phyloP scores from a whole-genome alignment of 1,140 invertebrate genomes.

The Drosophila burlai region DNA sequence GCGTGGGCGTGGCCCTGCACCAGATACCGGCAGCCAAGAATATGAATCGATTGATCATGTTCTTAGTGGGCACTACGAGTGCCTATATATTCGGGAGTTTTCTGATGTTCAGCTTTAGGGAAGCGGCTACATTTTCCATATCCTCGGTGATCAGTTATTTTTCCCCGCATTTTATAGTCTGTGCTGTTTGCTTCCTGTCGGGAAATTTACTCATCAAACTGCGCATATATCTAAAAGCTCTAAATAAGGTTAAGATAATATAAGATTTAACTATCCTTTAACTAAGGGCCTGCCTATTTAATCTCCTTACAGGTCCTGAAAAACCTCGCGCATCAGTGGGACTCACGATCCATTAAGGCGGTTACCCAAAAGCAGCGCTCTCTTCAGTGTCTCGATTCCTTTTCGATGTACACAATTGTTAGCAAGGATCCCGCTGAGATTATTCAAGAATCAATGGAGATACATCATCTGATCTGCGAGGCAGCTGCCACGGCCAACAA shows the following conservation, averaged over 20 bases:
- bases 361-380: constrained; percentile 73
- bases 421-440: constrained; percentile 80
- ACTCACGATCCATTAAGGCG: constrained; percentile 61
- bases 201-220: constrained; percentile 57
- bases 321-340: constrained; percentile 79
- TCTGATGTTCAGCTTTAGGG: constrained; percentile 4
- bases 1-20: constrained; percentile 56
- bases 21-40: constrained; percentile 37
- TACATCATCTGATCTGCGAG: constrained; percentile 83
- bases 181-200: constrained; percentile 42
- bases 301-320: constrained; percentile 65
- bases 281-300: background rate
- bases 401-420: constrained; percentile 83
- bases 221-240: constrained; percentile 53
- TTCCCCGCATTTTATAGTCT: constrained; percentile 58
- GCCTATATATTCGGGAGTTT: constrained; percentile 28
- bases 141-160: constrained; percentile 48
- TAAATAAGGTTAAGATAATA: constrained; percentile 56
- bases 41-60: constrained; percentile 26
- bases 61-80: constrained; percentile 13
- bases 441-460: constrained; percentile 85
- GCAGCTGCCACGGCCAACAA: constrained; percentile 83
- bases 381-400: constrained; percentile 75
- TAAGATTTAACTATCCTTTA: accelerated
- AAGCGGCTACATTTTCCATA: background rate